These are phyloP conservation scores for Ceratina calcarata DNA, from an alignment of 1,140 invertebrate species.

Conservation along the genomic window DNA sequence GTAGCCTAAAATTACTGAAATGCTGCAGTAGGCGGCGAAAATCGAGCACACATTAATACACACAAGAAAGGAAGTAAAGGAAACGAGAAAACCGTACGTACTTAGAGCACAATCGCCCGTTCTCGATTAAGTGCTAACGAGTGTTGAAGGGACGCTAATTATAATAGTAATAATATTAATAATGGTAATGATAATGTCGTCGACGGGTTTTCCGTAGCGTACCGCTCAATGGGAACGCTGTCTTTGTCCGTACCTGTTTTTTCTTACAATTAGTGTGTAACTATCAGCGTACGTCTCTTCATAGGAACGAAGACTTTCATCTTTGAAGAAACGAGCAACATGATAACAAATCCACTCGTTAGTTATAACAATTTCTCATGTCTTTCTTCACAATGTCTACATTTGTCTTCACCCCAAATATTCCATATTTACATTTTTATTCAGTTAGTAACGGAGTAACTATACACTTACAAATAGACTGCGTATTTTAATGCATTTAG, in stretches of 20 bases:
- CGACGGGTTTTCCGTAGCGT: constrained; percentile 27
- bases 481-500: no score
- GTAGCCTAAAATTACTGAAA: constrained; percentile 43
- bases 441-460: no score
- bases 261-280: constrained; percentile 47
- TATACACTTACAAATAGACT: no score
- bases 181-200: constrained; percentile 1
- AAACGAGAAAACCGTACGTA: constrained; percentile 28
- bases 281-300: constrained; percentile 22
- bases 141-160: constrained; percentile 26
- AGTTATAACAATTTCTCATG: not conserved
- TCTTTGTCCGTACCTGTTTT: constrained; percentile 51
- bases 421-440: no score
- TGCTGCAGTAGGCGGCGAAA: constrained; percentile 14
- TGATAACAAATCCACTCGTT: not conserved
- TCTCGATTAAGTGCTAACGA: constrained; percentile 13
- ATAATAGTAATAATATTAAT: not conserved
- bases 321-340: not conserved
- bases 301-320: constrained; percentile 24
- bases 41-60: not conserved
- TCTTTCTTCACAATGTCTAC: not conserved
- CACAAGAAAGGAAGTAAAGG: not conserved
- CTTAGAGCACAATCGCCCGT: constrained; percentile 33
- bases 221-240: constrained; percentile 9
- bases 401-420: no score